Conservation (phyloP, 2,888 invertebrate genomes). For the Ophion ellenae region DNA sequence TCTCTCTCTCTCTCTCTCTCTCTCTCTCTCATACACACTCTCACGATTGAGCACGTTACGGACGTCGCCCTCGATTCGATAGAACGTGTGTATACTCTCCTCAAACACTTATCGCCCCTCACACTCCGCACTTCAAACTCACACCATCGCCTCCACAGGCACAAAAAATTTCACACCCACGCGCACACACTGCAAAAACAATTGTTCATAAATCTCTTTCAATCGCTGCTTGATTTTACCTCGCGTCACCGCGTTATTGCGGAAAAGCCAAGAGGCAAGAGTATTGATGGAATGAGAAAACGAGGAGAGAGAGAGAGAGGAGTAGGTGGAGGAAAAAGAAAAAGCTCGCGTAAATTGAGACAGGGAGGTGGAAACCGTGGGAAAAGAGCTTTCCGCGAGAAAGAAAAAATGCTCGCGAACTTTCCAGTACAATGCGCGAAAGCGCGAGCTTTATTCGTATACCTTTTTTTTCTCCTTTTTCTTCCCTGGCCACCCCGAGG, state of each 20-base stretch:
- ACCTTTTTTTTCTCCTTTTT: slow-evolving; percentile 35
- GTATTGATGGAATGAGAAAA: neutral
- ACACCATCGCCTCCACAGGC: neutral
- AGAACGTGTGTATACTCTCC: slow-evolving; percentile 66
- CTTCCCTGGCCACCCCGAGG: slow-evolving; percentile 5
- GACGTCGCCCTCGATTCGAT: slow-evolving; percentile 67
- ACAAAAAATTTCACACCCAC: neutral
- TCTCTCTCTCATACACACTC: slow-evolving; percentile 11
- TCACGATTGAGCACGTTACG: slow-evolving; percentile 35
- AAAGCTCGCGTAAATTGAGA: slow-evolving; percentile 46
- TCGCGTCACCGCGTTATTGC: slow-evolving; percentile 58
- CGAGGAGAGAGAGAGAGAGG: slow-evolving; percentile 20
- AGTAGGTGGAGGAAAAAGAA: slow-evolving; percentile 20
- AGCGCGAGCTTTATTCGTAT: slow-evolving; percentile 33
- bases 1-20: neutral
- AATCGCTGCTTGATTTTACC: slow-evolving; percentile 63
- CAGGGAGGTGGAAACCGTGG: slow-evolving; percentile 30
- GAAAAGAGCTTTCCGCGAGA: slow-evolving; percentile 17
- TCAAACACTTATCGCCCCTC: slow-evolving; percentile 31
- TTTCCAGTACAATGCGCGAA: slow-evolving; percentile 55
- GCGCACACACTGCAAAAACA: slow-evolving; percentile 51
- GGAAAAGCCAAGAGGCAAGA: slow-evolving; percentile 32
- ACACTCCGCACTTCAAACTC: slow-evolving; percentile 44
- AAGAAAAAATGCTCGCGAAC: slow-evolving; percentile 49
- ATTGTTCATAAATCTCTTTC: slow-evolving; percentile 67